A percentile compares a stretch with the other conserved stretches of the same genome.
Conservation (phyloP, 2,113 vertebrate genomes). For the Mus pahari region DNA sequence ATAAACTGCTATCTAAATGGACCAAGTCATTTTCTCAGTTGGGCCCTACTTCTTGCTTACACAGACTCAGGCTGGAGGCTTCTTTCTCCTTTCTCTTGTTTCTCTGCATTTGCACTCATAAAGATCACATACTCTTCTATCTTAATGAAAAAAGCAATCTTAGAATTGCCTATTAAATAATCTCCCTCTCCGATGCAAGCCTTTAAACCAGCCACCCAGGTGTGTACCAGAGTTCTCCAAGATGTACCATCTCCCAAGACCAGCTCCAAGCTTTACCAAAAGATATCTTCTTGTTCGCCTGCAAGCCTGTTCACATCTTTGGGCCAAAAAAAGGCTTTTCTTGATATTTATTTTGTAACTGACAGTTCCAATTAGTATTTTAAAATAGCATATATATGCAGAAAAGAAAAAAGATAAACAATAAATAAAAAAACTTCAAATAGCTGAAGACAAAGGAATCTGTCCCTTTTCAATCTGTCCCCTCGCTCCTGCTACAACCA, state of each 20-base stretch:
- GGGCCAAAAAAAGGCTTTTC: conserved; percentile 73
- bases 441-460: conserved; percentile 78
- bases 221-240: conserved; percentile 66
- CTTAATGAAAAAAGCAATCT: conserved; percentile 75
- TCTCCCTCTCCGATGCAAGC: too few relatives aligned
- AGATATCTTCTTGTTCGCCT: conserved; percentile 76
- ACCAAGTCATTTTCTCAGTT: conserved; percentile 64
- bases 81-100: conserved; percentile 10
- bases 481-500: conserved; percentile 78
- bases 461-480: conserved; percentile 80
- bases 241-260: conserved; percentile 65
- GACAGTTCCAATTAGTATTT: conserved; percentile 30
- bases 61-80: conserved; percentile 63
- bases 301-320: conserved; percentile 77
- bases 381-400: conserved; percentile 79
- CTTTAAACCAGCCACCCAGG: conserved; percentile 67
- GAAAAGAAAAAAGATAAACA: conserved; percentile 80
- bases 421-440: conserved; percentile 80
- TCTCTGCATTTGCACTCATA: conserved; percentile 78
- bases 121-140: conserved; percentile 76
- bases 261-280: conserved; percentile 64
- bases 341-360: conserved; percentile 48
- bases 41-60: conserved; percentile 75
- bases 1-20: conserved; percentile 59
- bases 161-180: conserved; percentile 80